Conservation (phyloP, 1,140 invertebrate species). For the Aphidius ervi region DNA sequence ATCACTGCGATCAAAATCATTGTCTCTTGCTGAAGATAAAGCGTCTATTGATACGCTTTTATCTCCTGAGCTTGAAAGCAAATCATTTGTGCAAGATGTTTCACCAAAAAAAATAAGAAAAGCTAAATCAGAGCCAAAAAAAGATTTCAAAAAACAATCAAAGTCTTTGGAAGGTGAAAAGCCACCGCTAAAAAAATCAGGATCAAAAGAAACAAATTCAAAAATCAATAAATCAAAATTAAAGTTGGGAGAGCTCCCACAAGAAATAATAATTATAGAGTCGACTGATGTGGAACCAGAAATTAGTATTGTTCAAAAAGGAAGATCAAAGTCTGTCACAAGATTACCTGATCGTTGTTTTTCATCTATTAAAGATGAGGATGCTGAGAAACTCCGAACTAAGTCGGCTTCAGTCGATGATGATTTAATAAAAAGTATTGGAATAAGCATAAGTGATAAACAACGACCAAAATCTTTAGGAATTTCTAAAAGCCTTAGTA, state of each 20-base stretch:
- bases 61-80: conserved; percentile 48
- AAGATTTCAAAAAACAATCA: conserved; percentile 51
- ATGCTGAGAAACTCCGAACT: conserved; percentile 34
- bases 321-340: conserved; percentile 48
- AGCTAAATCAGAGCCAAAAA: conserved; percentile 43
- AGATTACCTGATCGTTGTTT: conserved; percentile 42
- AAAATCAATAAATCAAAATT: conserved; percentile 51
- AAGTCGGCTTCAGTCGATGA: conserved; percentile 51
- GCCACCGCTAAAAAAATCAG: conserved; percentile 43
- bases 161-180: conserved; percentile 52
- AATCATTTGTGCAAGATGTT: conserved; percentile 46
- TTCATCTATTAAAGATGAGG: conserved; percentile 40
- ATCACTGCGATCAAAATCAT: conserved; percentile 46
- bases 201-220: conserved; percentile 42
- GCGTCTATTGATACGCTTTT: conserved; percentile 49
- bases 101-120: conserved; percentile 45
- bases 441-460: conserved; percentile 35
- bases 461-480: conserved; percentile 46
- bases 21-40: conserved; percentile 51
- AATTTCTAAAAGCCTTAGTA: conserved; percentile 49
- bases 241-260: conserved; percentile 49
- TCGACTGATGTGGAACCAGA: conserved; percentile 46
- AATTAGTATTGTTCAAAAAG: conserved; percentile 50
- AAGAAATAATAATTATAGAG: conserved; percentile 52
- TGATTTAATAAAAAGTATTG: conserved; percentile 40